phyloP scores from a whole-genome alignment of 2,797 vertebrate species.

The Syndactyla subalaris region DNA sequence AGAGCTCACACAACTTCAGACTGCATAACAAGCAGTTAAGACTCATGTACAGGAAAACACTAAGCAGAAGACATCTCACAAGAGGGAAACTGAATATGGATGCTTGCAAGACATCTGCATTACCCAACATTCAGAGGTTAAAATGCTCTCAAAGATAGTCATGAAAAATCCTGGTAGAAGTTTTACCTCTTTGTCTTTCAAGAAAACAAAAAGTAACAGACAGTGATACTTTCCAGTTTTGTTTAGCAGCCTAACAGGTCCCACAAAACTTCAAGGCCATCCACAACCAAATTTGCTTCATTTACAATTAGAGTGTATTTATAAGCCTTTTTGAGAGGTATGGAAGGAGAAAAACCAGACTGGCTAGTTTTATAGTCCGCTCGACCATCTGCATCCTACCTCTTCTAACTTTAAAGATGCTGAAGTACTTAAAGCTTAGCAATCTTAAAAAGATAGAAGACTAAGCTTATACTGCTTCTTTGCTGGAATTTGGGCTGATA shows the following conservation, averaged over 20 bases:
- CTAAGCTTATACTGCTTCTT: background rate
- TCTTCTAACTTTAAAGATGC: background rate
- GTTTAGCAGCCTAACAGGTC: background rate
- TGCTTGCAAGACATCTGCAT: background rate
- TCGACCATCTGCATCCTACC: background rate
- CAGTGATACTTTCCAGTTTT: background rate
- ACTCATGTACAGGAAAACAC: background rate
- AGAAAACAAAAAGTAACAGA: background rate
- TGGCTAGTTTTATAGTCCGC: background rate
- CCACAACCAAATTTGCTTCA: background rate
- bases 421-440: background rate
- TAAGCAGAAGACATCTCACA: background rate
- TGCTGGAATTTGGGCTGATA: background rate
- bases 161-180: background rate
- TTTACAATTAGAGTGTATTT: background rate
- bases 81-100: background rate
- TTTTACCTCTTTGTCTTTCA: background rate
- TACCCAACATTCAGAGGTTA: background rate
- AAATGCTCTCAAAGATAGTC: background rate
- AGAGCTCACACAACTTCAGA: fast-evolving
- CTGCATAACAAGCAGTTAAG: background rate
- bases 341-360: background rate
- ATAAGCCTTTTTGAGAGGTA: background rate
- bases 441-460: background rate
- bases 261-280: background rate